Conservation (phyloP, 1,140 invertebrate genomes). For the Drosophila parabipectinata region DNA sequence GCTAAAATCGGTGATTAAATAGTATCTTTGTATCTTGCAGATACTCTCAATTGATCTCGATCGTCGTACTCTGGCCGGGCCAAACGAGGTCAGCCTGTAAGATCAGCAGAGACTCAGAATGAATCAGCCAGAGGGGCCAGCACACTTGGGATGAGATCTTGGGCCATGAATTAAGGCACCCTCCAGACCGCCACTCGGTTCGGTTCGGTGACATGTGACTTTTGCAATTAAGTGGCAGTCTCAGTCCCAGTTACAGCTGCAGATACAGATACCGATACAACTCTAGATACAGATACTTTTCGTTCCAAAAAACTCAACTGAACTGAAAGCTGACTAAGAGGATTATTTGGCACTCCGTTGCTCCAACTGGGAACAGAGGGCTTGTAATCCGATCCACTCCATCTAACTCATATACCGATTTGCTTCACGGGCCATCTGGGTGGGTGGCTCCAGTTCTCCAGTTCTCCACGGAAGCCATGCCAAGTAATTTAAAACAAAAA, state of each 20-base stretch:
- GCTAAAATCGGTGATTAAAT: neutral
- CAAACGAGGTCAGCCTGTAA: slow-evolving; percentile 27
- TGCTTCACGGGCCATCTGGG: slow-evolving; percentile 44
- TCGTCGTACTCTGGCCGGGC: slow-evolving; percentile 15
- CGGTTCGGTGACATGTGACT: slow-evolving; percentile 42
- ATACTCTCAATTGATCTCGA: neutral
- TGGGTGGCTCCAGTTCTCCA: slow-evolving; percentile 21
- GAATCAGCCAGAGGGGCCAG: slow-evolving; percentile 33
- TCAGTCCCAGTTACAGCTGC: slow-evolving; percentile 3
- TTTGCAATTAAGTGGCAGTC: slow-evolving; percentile 42
- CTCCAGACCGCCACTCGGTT: slow-evolving; percentile 2
- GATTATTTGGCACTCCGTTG: slow-evolving; percentile 39
- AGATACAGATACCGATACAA: neutral
- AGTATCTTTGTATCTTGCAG: too few species aligned
- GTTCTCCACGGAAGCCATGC: slow-evolving; percentile 31
- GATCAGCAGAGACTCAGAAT: slow-evolving; percentile 24
- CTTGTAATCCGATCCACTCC: slow-evolving; percentile 48
- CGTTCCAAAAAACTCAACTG: slow-evolving; percentile 2
- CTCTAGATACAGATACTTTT: slow-evolving; percentile 5
- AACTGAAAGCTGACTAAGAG: slow-evolving; percentile 38
- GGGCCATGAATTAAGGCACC: slow-evolving; percentile 35
- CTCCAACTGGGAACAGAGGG: too few species aligned
- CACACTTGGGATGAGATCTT: slow-evolving; percentile 20
- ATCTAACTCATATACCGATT: slow-evolving; percentile 49
- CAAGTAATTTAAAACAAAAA: slow-evolving; percentile 49